A percentile compares a stretch with the other conserved stretches of the same genome.
Conservation (phyloP, 2,797 vertebrate genomes). For the Xenopus petersii region DNA sequence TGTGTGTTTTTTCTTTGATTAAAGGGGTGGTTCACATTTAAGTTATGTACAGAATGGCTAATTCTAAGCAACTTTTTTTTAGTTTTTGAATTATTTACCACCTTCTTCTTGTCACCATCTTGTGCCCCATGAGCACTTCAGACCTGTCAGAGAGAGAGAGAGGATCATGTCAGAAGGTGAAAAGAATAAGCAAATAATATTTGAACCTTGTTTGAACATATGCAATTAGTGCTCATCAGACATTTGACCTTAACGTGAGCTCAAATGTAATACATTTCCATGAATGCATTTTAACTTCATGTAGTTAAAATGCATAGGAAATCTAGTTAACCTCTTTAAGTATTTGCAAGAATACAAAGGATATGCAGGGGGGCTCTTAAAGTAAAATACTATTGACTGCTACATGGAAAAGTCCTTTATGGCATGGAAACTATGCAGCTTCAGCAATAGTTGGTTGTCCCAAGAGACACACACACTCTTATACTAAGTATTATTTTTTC, state of each 20-base stretch:
- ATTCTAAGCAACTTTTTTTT: too few species aligned
- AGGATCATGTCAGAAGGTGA: conserved; percentile 39
- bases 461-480: too few species aligned
- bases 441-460: too few species aligned
- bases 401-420: too few species aligned
- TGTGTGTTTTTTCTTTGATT: too few species aligned
- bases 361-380: neutral
- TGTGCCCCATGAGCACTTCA: conserved; percentile 39
- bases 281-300: conserved; percentile 19
- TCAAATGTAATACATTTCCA: conserved; percentile 7
- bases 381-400: neutral
- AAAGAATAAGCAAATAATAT: conserved; percentile 40
- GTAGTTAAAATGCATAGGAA: neutral
- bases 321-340: neutral
- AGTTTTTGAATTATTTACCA: too few species aligned
- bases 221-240: conserved; percentile 36
- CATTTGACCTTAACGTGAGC: conserved; percentile 17
- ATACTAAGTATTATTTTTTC: too few species aligned
- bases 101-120: neutral
- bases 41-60: too few species aligned
- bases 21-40: too few species aligned
- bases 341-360: neutral
- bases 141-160: conserved; percentile 38
- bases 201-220: conserved; percentile 31
- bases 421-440: too few species aligned